Conservation (phyloP, 2,113 vertebrate genomes). For the Sporophila hypoxantha region DNA sequence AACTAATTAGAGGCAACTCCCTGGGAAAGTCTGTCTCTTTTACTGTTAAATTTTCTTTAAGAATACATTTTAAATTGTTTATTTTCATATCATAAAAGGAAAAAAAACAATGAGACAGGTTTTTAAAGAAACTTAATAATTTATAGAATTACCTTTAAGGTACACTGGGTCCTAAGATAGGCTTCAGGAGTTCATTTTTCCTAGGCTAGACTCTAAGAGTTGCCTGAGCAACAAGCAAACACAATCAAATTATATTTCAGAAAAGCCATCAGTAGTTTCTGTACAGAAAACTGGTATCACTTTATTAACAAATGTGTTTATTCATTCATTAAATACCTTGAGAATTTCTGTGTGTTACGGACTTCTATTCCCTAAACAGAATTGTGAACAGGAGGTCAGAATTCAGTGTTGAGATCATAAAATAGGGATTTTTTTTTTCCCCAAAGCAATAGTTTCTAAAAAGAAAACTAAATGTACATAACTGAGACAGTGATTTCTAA, state of each 20-base stretch:
- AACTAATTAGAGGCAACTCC: neutral
- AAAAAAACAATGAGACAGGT: neutral
- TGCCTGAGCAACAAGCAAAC: conserved; percentile 3
- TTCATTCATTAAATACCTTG: neutral
- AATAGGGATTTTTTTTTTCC: neutral
- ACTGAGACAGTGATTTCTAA: neutral
- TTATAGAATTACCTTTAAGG: neutral
- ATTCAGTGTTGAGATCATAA: neutral
- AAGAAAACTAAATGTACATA: neutral
- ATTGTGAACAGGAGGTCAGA: neutral
- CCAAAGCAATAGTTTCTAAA: neutral
- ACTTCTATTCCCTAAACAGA: neutral
- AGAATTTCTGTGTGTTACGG: neutral
- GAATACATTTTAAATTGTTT: neutral
- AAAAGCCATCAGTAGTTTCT: neutral
- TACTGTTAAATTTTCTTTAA: neutral
- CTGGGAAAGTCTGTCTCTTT: neutral
- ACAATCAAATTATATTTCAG: neutral
- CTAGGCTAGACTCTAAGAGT: neutral
- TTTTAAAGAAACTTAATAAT: neutral
- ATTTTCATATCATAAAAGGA: neutral
- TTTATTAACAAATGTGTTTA: neutral
- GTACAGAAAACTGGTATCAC: neutral
- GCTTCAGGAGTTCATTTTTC: neutral
- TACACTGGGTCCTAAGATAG: neutral